Base-by-base conservation (phyloP, 2,888 invertebrate species). In the Poecilobothrus nobilitatus region DNA sequence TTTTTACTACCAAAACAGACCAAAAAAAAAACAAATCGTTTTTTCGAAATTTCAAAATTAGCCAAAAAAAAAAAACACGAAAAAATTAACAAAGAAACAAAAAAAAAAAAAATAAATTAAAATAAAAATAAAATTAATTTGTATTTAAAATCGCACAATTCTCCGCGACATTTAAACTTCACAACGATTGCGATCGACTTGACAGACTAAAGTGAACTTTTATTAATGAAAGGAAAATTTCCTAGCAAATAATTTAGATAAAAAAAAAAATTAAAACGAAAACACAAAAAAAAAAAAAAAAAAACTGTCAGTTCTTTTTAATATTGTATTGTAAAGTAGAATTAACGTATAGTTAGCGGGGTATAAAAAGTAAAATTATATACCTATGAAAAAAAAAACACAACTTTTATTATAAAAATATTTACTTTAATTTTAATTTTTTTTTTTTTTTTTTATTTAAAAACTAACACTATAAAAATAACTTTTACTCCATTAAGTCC, bases 171-270 rank as follows among this genome's bases (percentile, higher is more conserved):
- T 69, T 70, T 68, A 70, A 65, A 66, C 66, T 69, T 72, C 73
- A 74, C 75, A 77, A 76, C 77, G 79, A 79, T 78, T 78, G 76
- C 76, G 74, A 74, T 75, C 77, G 78, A 79, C 65, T 34, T 65
- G 20, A 65, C 65, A 65, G 33, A 65, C 65, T 65, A 37, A 65
- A 76, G 76, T 76, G 75, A 76, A 75, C 74, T 76, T 76, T 76
- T 76, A 76, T 76, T 75, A 80, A 79, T 80, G 80, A 80, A 80
- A 79, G 79, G 80, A 80, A 80, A 80, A 80, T 78, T 78, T 76
- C 75, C 76, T 65, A 71, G 75, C 78, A 72, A 74, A 78, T 79
- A 80, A 80, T 80, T 79, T 80, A 79, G 79, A 80, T 71, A 67
- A 70, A 71, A 70, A 71, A 70, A 71, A 71, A 71, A 71, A 72